These are phyloP conservation scores for Drosophila tropicalis DNA, from an alignment of 1,140 invertebrate genomes.

Conservation along the genomic window DNA sequence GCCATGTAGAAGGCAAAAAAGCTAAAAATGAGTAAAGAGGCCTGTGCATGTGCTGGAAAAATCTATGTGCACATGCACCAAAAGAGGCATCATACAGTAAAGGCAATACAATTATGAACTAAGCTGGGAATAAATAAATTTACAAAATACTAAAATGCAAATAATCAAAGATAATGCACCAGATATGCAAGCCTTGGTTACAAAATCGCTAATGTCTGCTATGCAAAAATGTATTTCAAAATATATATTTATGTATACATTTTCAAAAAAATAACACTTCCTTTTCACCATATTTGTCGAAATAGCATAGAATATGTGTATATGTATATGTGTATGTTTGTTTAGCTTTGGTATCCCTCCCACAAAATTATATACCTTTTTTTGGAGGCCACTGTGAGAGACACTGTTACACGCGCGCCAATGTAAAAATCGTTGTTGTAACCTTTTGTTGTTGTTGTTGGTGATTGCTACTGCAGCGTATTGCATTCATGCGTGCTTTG, in stretches of 20 bases:
- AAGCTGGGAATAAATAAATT: background rate
- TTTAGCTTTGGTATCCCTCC: too few species aligned
- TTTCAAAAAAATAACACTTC: too few species aligned
- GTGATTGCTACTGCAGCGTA: slow-evolving; percentile 34
- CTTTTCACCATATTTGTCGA: too few species aligned
- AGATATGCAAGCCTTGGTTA: too few species aligned
- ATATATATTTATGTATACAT: too few species aligned
- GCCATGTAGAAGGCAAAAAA: slow-evolving; percentile 65
- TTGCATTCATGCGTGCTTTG: slow-evolving; percentile 65
- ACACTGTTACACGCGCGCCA: slow-evolving; percentile 62
- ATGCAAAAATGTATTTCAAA: too few species aligned
- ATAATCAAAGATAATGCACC: too few species aligned
- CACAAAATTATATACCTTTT: background rate
- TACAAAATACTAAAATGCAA: background rate
- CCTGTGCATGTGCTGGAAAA: slow-evolving; percentile 21
- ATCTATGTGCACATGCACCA: slow-evolving; percentile 9
- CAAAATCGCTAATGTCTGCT: too few species aligned
- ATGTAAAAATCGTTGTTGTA: slow-evolving; percentile 46
- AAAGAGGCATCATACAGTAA: slow-evolving; percentile 35
- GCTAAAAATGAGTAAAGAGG: slow-evolving; percentile 75
- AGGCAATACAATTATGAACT: slow-evolving; percentile 7
- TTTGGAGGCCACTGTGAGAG: slow-evolving; percentile 29
- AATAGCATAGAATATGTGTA: too few species aligned
- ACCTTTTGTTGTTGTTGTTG: slow-evolving; percentile 26
- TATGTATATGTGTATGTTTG: too few species aligned